Evolutionary conservation across 1,140 invertebrate species (phyloP).

Genomic region (Augochlora pura): DNA sequence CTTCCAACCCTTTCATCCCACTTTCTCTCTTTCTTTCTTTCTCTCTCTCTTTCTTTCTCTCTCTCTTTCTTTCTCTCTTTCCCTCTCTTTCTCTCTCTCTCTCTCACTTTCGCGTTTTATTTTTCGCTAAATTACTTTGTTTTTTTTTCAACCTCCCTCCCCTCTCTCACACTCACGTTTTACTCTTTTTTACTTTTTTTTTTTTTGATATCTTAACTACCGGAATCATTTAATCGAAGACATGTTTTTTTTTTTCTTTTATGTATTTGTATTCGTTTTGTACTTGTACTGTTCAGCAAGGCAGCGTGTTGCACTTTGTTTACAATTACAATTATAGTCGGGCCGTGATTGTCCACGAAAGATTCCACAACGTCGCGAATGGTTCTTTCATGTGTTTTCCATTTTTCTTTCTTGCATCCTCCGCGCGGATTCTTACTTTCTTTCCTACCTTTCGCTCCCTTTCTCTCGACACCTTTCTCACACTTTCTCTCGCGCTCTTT

Average conservation of each 20-base stretch:
- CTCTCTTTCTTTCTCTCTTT: conserved; percentile 51
- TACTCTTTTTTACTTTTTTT: conserved; percentile 50
- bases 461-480: neutral
- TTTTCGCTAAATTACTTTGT: no score
- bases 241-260: conserved; percentile 68
- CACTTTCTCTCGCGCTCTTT: neutral
- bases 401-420: neutral
- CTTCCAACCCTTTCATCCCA: conserved; percentile 38
- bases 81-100: conserved; percentile 24
- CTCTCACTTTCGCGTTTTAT: neutral
- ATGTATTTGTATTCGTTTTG: conserved; percentile 81
- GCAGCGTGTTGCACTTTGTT: conserved; percentile 81
- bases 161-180: conserved; percentile 54
- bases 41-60: conserved; percentile 50
- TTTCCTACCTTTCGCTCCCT: neutral
- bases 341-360: conserved; percentile 74
- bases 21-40: conserved; percentile 51
- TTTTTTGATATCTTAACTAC: conserved; percentile 78
- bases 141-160: conserved; percentile 10
- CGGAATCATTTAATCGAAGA: conserved; percentile 80
- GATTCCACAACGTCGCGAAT: conserved; percentile 71
- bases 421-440: conserved; percentile 1
- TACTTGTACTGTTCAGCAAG: conserved; percentile 82
- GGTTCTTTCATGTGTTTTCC: neutral
- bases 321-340: conserved; percentile 78